Base-by-base conservation (phyloP, 2,888 invertebrate species). In the Lypha dubia region DNA sequence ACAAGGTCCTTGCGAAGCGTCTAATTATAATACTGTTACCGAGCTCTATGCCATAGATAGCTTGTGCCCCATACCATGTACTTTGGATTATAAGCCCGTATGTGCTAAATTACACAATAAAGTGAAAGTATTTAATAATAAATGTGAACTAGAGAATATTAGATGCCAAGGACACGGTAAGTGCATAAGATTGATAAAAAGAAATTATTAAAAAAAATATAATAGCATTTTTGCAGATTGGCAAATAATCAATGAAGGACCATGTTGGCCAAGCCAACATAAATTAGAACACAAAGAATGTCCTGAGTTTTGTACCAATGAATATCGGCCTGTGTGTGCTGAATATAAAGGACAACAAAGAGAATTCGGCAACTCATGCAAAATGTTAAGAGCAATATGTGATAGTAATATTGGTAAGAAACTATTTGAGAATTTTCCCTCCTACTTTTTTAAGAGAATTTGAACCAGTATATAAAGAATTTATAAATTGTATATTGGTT, bases 311-410 rank as follows among this genome's bases (percentile, higher is more conserved):
- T 86, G 86, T 44, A 63, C 77, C 0, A 49, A n/a, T 2, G 65
- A 77, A 3, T 79, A 62, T 62, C 17, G 20, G 8, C 86, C 86
- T 0, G 49, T 86, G 5, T 86, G 86, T 79, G 86, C 73, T 7
- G 44, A 17, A 13, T 83, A 58, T 58, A 44, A 58, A 8, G 38
- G 20, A 4, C 58, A 76, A 20, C 17, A 51, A 17, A 56, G 49
- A 24, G 49, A 84, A 60, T 84, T 84, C 49, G 11, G 49, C 3
- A 86, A 86, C 49, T n/a, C 46, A 13, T 86, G 86, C 46, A 67
- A 77, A 60, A 8, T 84, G 9, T 9, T 41, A 3, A 49, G 44
- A 41, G 22, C 60, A 0, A 41, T 35, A 32, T 79, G 71, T 41
- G 11, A 51, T 53, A 49, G n/a, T 7, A 67, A 67, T 28, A 44